These are phyloP conservation scores for Nebria salina DNA, from an alignment of 2,888 invertebrate species.

Conservation along the genomic window DNA sequence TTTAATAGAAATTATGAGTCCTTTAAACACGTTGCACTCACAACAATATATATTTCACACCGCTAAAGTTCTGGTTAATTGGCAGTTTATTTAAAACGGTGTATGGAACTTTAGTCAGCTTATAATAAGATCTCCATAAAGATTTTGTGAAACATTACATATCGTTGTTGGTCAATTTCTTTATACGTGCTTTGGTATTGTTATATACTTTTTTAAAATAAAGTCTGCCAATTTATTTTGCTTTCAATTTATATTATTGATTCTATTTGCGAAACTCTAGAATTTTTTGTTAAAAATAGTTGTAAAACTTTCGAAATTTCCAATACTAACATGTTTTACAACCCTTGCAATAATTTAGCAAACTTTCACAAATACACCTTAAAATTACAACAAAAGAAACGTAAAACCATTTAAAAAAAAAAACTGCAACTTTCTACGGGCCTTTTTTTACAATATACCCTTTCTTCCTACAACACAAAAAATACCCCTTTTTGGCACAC, in stretches of 20 bases:
- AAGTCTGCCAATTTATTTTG: no score
- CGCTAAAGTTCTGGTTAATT: not conserved
- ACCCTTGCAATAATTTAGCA: conserved; percentile 43
- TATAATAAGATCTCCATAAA: not conserved
- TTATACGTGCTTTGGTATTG: no score
- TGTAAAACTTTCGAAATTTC: no score
- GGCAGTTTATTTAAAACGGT: not conserved
- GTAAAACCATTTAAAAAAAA: conserved; percentile 30
- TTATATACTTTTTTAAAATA: no score
- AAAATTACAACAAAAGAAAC: conserved; percentile 34
- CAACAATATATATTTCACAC: not conserved
- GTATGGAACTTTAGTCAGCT: not conserved
- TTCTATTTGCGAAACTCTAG: no score
- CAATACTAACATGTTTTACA: not conserved
- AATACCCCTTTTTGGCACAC: conserved; percentile 26
- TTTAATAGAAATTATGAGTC: not conserved
- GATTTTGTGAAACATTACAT: no score
- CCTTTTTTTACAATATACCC: conserved; percentile 1
- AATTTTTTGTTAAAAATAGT: no score
- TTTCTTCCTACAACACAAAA: conserved; percentile 4
- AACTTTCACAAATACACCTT: conserved; percentile 41
- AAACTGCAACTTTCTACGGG: conserved; percentile 40
- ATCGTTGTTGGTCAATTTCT: no score
- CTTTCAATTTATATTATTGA: no score
- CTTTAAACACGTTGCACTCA: not conserved